Percentiles rank a stretch among this genome's conserved stretches.
These are phyloP conservation scores for Poicephalus gulielmi DNA, from an alignment of 2,113 vertebrate species.

Conservation along the genomic window DNA sequence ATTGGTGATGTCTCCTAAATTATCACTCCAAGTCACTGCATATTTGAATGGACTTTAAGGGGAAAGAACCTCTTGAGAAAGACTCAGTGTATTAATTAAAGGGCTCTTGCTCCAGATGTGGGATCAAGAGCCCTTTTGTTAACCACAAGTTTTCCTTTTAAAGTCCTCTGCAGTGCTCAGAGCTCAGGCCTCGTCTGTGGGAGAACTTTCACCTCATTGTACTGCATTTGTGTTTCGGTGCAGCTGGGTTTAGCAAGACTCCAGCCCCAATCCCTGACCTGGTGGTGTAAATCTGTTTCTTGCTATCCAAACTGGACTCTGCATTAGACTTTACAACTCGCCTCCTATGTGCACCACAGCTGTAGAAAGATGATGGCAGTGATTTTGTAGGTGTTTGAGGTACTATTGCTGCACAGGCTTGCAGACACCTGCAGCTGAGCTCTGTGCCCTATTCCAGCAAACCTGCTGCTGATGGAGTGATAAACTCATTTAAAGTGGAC, in stretches of 20 bases:
- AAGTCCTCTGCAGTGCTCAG: background rate
- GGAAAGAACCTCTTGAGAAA: background rate
- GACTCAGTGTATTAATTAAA: background rate
- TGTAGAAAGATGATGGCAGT: background rate
- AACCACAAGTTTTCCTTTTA: background rate
- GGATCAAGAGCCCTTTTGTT: background rate
- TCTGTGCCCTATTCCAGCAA: background rate
- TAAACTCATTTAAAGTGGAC: background rate
- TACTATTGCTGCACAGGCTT: background rate
- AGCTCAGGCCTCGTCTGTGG: background rate
- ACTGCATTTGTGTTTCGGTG: background rate
- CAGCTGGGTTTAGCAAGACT: background rate
- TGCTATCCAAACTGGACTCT: background rate
- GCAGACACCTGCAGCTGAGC: background rate
- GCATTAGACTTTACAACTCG: background rate
- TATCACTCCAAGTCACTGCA: background rate
- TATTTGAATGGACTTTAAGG: background rate
- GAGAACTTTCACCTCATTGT: background rate
- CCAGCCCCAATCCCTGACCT: background rate
- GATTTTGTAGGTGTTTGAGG: background rate
- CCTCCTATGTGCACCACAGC: accelerated
- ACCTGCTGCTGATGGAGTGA: background rate
- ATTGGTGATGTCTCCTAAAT: background rate
- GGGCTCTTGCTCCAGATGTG: background rate
- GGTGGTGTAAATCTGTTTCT: background rate